Evolutionary conservation across 2,888 invertebrate genomes (phyloP).

Genomic region (Ochropleura leucogaster): DNA sequence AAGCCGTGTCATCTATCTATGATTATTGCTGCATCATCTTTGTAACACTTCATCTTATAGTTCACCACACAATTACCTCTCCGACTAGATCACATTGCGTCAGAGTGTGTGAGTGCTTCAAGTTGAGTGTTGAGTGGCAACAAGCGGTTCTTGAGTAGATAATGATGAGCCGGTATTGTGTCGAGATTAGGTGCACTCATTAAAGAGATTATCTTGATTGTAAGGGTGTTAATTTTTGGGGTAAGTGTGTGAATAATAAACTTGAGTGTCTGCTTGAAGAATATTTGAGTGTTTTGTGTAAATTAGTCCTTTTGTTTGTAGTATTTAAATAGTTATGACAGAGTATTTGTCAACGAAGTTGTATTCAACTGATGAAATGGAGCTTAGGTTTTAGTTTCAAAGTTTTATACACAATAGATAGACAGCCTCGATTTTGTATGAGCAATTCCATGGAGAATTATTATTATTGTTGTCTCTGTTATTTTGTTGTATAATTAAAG

Average conservation of each 20-base stretch:
- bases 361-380: too few species aligned
- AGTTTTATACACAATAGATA: too few species aligned
- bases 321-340: too few species aligned
- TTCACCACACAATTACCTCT: slow-evolving; percentile 1
- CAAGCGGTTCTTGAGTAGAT: slow-evolving; percentile 32
- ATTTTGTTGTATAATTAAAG: too few species aligned
- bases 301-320: not conserved
- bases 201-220: slow-evolving; percentile 28
- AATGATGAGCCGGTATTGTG: slow-evolving; percentile 46
- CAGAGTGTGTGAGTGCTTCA: slow-evolving; percentile 20
- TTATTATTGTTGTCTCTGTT: too few species aligned
- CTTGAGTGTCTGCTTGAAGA: not conserved
- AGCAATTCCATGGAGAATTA: too few species aligned
- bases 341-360: too few species aligned
- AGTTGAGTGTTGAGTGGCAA: slow-evolving; percentile 22
- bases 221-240: not conserved
- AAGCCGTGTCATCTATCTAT: too few species aligned
- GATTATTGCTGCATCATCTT: not conserved
- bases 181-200: slow-evolving; percentile 36
- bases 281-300: not conserved
- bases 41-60: not conserved
- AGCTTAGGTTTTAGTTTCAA: too few species aligned
- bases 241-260: not conserved
- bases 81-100: slow-evolving; percentile 9
- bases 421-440: too few species aligned